phyloP scores from a whole-genome alignment of 1,140 invertebrate genomes.

The Whitmania pigra region DNA sequence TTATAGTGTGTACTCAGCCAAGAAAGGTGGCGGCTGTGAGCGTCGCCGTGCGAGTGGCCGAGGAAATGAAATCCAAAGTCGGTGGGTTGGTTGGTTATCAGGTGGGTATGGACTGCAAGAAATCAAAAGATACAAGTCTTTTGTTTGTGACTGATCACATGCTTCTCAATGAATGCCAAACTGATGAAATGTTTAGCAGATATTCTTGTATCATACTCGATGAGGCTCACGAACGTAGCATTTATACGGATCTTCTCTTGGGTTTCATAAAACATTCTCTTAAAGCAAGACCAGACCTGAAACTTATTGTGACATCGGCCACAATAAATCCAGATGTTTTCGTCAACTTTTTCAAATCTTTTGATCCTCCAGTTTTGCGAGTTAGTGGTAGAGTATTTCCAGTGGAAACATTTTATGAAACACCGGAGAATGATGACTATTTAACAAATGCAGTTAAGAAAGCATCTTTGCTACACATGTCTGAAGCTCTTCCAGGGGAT shows the following conservation, averaged over 20 bases:
- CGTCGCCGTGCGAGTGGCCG: slow-evolving; percentile 34
- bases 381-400: slow-evolving; percentile 72
- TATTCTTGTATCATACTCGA: slow-evolving; percentile 88
- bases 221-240: slow-evolving; percentile 90
- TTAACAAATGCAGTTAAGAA: slow-evolving; percentile 87
- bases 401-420: slow-evolving; percentile 73
- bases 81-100: slow-evolving; percentile 41
- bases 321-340: slow-evolving; percentile 58
- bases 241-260: slow-evolving; percentile 83
- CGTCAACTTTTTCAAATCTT: slow-evolving; percentile 59
- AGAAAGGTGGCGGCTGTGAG: slow-evolving; percentile 37
- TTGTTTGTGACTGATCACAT: slow-evolving; percentile 99
- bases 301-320: slow-evolving; percentile 97
- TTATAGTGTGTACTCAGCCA: slow-evolving; percentile 54
- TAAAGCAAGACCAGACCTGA: slow-evolving; percentile 55
- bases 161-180: slow-evolving; percentile 62
- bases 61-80: slow-evolving; percentile 31
- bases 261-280: slow-evolving; percentile 83
- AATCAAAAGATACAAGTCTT: slow-evolving; percentile 65
- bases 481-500: slow-evolving; percentile 72
- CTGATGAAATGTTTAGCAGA: slow-evolving; percentile 71
- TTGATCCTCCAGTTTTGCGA: slow-evolving; percentile 84
- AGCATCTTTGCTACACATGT: slow-evolving; percentile 82
- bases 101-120: slow-evolving; percentile 58
- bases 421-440: slow-evolving; percentile 70